Evolutionary conservation across 1,140 invertebrate genomes (phyloP), one percentile per base, ranked within the genome.

Genomic region (Megathymus violae): DNA sequence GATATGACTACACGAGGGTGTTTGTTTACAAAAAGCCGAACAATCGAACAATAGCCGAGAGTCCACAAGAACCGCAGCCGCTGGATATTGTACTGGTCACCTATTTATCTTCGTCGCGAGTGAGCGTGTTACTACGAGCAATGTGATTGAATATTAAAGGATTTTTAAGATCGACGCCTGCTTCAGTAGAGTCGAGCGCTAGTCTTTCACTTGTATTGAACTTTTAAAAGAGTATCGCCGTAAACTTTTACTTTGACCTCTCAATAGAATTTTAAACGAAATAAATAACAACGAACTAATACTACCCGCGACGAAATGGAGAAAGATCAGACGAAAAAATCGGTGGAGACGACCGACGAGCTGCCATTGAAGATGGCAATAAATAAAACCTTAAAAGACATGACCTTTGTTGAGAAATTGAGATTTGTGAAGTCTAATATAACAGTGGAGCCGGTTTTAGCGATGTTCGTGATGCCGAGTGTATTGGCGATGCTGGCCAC

Each of bases 391-490:
- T 36, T 81, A n/a, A 58, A 74, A 52, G 58, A 77, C 17, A 78
- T 80, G 78, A 77, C 54, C 5, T 71, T 78, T 52, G 50, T 72
- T 11, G 76, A 80, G 31, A 90, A 90, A 76, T 41, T 88, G 13
- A 79, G 75, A 75, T 82, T 75, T 65, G 46, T 84, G 7, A 87
- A 74, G 66, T 71, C 75, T n/a, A 90, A 88, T 65, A 77, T 89
- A 44, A 86, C 86, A 13, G 85, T 91, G 34, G 86, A 91, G 70
- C 88, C 88, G 1, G 80, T 82, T 4, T 31, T 91, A 38, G 81
- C 78, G 1, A 67, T 87, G 6, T 91, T 85, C 58, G 78, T 91
- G 43, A 79, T 87, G 76, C 82, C 88, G 0, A 87, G 86, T 46
- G 81, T 89, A 3, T 44, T 91, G 7, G 81, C 80, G 5, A 74